Base-by-base conservation (phyloP, 2,888 invertebrate genomes). In the Odontocolon sp. region DNA sequence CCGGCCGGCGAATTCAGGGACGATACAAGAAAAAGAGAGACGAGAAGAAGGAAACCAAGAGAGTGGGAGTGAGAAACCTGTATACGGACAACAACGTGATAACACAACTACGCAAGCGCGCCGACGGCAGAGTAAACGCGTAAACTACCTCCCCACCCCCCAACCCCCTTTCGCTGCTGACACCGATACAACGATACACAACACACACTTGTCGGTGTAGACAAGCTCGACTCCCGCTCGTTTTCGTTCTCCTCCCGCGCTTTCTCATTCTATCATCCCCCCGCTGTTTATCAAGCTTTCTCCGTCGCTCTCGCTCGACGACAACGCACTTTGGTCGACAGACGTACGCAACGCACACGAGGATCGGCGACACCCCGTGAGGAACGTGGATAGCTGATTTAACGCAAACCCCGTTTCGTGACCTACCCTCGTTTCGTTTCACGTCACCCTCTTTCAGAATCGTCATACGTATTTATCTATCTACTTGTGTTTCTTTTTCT, bases 381-480 rank as follows among this genome's bases (percentile, higher is more conserved):
- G 14, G 28, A 50, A 67, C 71, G 70, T 54, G 61, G 50, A 40
- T 33, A 56, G 76, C 38, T 38, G 61, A 73, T 69, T 77, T 72
- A 72, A 77, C 67, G 61, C 76, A 73, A 77, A 76, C 79, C 74
- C 54, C 73, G 67, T 77, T 77, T 70, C 79, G 79, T 74, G 67
- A 77, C 71, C 73, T 72, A 79, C 73, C 77, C 69, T 67, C 47
- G 68, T 72, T 69, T 40, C 52, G 28, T 52, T 40, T 26, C 68
- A 42, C 63, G 18, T 52, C 42, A 40, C 70, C 71, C 67, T 36
- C 63, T 38, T 26, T 45, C 31, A 28, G 3, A 16, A 14, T 11
- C 31, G 33, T 50, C 57, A 42, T 14, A 6, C 54, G 21, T 64
- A 63, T 71, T 61, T 71, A 56, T 68, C 36, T 36, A 36, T 68